Conservation (phyloP, 2,888 invertebrate genomes). For the Tipula helvola region DNA sequence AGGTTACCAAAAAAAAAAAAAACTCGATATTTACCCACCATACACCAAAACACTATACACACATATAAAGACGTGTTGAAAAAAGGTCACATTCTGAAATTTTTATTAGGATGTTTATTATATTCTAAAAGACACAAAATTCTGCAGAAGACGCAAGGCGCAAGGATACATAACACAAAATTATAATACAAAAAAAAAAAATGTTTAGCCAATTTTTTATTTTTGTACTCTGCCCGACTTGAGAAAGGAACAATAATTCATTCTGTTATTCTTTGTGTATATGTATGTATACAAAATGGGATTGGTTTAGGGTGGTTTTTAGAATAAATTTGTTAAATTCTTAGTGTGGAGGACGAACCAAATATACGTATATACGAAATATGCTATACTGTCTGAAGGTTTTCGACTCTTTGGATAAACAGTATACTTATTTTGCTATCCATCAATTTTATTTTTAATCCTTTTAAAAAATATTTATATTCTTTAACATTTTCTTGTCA, state of each 20-base stretch:
- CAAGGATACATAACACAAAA: neutral
- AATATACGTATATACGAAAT: neutral
- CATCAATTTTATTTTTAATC: neutral
- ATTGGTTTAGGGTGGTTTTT: neutral
- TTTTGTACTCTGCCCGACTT: neutral
- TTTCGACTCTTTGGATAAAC: neutral
- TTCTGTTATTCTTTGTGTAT: neutral
- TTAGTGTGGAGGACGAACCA: neutral
- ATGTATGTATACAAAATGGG: neutral
- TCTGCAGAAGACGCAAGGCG: neutral
- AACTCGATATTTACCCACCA: neutral
- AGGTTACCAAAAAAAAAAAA: neutral
- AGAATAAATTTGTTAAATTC: neutral
- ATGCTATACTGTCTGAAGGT: neutral
- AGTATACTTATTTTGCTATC: neutral
- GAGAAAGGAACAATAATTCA: neutral
- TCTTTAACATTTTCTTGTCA: neutral
- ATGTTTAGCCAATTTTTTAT: neutral
- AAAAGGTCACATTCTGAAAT: neutral
- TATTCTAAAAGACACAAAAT: neutral
- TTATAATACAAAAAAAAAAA: neutral
- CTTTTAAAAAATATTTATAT: neutral
- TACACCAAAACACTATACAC: neutral
- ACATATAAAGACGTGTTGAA: neutral
- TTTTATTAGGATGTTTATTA: slow-evolving; percentile 4